phyloP scores from a whole-genome alignment of 1,140 invertebrate genomes.

The Trichonephila inaurata region DNA sequence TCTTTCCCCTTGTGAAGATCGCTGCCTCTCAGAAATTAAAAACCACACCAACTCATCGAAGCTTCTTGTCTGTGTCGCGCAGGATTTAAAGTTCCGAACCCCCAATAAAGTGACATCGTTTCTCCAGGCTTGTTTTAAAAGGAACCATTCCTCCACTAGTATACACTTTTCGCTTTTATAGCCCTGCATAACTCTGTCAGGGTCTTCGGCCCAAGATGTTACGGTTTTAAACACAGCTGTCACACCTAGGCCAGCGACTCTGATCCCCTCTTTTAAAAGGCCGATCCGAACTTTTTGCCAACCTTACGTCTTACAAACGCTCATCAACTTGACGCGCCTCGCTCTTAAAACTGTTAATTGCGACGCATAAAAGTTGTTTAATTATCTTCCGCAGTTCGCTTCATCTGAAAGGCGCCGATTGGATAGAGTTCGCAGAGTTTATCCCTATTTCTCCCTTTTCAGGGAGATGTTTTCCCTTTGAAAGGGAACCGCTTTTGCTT shows the following conservation, averaged over 20 bases:
- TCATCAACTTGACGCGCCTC: background rate
- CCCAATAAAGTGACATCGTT: slow-evolving; percentile 35
- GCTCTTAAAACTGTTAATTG: slow-evolving; percentile 55
- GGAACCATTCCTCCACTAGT: background rate
- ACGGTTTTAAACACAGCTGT: slow-evolving; percentile 62
- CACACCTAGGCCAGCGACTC: background rate
- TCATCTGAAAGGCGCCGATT: background rate
- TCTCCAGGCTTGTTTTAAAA: background rate
- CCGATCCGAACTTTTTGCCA: background rate
- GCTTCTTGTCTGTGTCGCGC: background rate
- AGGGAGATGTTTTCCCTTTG: background rate
- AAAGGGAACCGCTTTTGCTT: background rate
- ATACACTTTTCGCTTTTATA: slow-evolving; percentile 36
- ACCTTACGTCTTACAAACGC: background rate
- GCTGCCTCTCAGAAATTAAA: background rate
- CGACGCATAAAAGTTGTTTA: slow-evolving; percentile 64
- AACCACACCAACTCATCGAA: background rate
- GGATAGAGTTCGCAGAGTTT: slow-evolving; percentile 10
- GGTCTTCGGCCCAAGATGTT: slow-evolving; percentile 48
- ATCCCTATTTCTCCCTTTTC: background rate
- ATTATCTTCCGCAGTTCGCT: slow-evolving; percentile 56
- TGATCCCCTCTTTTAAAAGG: slow-evolving; percentile 14
- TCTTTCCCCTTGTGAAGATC: no score
- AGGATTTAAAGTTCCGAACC: background rate
- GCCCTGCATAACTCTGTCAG: slow-evolving; percentile 21